Evolutionary conservation across 1,140 invertebrate species (phyloP), one percentile per base, ranked within the genome.

Genomic region (Lucilia sericata): DNA sequence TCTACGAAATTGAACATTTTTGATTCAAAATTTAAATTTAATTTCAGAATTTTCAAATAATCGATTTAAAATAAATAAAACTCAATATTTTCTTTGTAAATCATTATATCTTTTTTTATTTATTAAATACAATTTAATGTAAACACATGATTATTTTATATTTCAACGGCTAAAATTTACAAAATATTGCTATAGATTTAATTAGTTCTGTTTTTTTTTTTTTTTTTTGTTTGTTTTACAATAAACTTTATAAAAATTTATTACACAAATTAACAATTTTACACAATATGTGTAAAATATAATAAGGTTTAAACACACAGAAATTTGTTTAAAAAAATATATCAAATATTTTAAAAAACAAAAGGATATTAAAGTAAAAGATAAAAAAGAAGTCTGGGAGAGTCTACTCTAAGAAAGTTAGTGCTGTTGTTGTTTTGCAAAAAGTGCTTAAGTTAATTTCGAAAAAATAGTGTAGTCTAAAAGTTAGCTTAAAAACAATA

Each of bases 201-300:
- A 30, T 30, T 60, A 60, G 55, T 60, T 60, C 5, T 0, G 55
- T 60, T 30, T 60, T 60, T 60, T n/a, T n/a, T n/a, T n/a, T n/a
- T n/a, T n/a, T n/a, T n/a, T n/a, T n/a, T n/a, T n/a, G n/a, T n/a
- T n/a, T n/a, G n/a, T n/a, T n/a, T 60, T 60, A 60, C 55, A 60
- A 60, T 60, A 60, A 60, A n/a, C n/a, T 7, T 60, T 60, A 42
- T 42, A 10, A 42, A 42, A 42, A 42, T 19, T 70, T 10, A 70
- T 70, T 70, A 70, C 19, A 70, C 13, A 4, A 70, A 25, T 70
- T 25, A 70, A 70, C 65, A 70, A 70, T 70, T 70, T 70, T 70
- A 70, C 65, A 70, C 65, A 70, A 70, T 70, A 70, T 70, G 65
- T 70, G 65, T 70, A 70, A 70, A 70, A 70, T 30, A 30, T 70